A percentile compares a stretch with the other conserved stretches of the same genome.
These are phyloP conservation scores for Choreutis nemorana DNA, from an alignment of 2,888 invertebrate genomes.

Conservation along the genomic window DNA sequence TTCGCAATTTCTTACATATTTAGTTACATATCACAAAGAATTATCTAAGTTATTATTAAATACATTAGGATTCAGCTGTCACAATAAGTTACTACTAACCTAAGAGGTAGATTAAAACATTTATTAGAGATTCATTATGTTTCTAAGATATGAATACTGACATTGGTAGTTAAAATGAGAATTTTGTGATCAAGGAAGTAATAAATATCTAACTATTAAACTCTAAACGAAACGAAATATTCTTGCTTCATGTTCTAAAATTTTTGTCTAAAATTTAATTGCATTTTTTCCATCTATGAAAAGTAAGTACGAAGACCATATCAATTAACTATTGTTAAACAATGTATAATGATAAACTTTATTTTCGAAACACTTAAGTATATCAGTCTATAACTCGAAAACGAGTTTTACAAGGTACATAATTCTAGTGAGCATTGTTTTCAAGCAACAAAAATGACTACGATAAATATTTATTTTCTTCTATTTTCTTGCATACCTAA, in stretches of 20 bases:
- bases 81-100: slow-evolving; percentile 48
- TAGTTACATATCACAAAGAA: slow-evolving; percentile 46
- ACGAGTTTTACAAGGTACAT: slow-evolving; percentile 31
- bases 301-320: no score
- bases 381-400: slow-evolving; percentile 58
- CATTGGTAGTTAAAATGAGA: slow-evolving; percentile 51
- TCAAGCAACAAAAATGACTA: slow-evolving; percentile 14
- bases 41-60: slow-evolving; percentile 24
- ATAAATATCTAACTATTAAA: no score
- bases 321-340: no score
- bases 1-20: slow-evolving; percentile 7
- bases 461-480: neutral
- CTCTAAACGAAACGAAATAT: no score
- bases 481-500: neutral
- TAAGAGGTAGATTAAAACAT: slow-evolving; percentile 59
- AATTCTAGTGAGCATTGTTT: slow-evolving; percentile 38
- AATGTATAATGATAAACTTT: slow-evolving; percentile 33
- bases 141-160: slow-evolving; percentile 55
- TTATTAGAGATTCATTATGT: slow-evolving; percentile 53
- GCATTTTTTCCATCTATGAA: no score
- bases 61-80: slow-evolving; percentile 34
- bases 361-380: slow-evolving; percentile 47
- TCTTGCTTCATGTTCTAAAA: no score
- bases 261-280: no score
- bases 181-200: no score